Percentiles rank a stretch among this genome's conserved stretches.
Evolutionary conservation across 2,113 vertebrate species (phyloP).

Genomic region (Potamarius usumacintae): DNA sequence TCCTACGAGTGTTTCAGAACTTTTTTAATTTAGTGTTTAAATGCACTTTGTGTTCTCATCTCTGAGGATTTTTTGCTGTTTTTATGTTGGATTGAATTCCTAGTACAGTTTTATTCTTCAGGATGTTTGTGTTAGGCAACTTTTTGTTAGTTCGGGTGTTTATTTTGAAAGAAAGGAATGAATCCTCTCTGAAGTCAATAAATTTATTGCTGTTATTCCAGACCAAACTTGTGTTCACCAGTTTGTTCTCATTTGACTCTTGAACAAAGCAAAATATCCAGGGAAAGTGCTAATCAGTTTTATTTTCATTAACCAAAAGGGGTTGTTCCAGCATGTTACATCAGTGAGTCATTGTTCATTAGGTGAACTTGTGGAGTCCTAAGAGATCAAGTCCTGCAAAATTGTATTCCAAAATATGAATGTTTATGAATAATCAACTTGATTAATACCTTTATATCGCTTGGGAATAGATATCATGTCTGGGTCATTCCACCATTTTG

Average conservation of each 20-base stretch:
- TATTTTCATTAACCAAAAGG: background rate
- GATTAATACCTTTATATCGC: background rate
- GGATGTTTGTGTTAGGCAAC: background rate
- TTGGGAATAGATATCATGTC: too few relatives aligned
- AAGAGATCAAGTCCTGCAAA: background rate
- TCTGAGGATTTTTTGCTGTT: background rate
- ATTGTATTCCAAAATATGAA: too few relatives aligned
- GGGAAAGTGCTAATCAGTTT: too few relatives aligned
- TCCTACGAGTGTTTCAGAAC: background rate
- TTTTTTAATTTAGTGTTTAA: too few relatives aligned
- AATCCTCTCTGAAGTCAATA: background rate
- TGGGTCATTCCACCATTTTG: background rate
- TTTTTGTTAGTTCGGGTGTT: background rate
- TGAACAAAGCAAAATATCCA: background rate
- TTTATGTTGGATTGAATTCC: background rate
- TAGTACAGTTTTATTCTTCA: background rate
- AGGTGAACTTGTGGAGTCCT: background rate
- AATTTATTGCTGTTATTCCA: background rate
- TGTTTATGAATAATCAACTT: too few relatives aligned
- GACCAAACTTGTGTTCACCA: too few relatives aligned
- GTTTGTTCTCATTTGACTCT: background rate
- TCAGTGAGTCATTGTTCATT: background rate
- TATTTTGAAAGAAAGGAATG: background rate
- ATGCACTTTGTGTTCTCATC: background rate
- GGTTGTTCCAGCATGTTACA: too few relatives aligned